A percentile compares a stretch with the other conserved stretches of the same genome.
phyloP scores from a whole-genome alignment of 92 coral and sea anemone genomes.

The Phenganax marumi region DNA sequence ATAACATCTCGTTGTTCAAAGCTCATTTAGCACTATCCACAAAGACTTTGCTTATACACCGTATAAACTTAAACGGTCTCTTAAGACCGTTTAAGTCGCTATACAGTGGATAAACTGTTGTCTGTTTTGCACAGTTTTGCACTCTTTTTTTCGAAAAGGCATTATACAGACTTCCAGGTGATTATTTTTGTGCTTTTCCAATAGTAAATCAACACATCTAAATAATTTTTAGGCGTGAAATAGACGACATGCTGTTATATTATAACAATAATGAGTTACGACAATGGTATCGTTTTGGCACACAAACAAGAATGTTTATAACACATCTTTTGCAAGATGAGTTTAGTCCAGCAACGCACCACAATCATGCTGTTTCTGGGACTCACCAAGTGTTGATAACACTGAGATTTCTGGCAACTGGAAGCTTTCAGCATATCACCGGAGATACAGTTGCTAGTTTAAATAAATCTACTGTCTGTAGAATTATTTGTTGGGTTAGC shows the following conservation, averaged over 20 bases:
- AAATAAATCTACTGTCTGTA: constrained; percentile 52
- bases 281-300: constrained; percentile 27
- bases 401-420: constrained; percentile 48
- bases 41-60: too few relatives aligned
- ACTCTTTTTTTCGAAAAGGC: background rate
- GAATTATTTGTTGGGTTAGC: constrained; percentile 51
- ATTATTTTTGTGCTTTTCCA: background rate
- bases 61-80: too few relatives aligned
- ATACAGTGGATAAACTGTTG: background rate
- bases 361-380: constrained; percentile 48
- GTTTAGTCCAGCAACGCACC: constrained; percentile 41
- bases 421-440: constrained; percentile 46
- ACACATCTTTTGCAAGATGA: constrained; percentile 38
- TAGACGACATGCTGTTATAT: background rate
- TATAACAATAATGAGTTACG: constrained; percentile 30
- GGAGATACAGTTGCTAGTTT: constrained; percentile 48
- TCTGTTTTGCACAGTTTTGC: background rate
- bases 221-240: background rate
- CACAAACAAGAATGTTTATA: constrained; percentile 22
- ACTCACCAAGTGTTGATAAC: constrained; percentile 45
- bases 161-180: background rate
- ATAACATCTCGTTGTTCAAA: too few relatives aligned
- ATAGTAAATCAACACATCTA: background rate
- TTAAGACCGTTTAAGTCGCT: background rate
- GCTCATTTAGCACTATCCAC: too few relatives aligned